Evolutionary conservation across 2,797 vertebrate genomes (phyloP), one percentile per base, ranked within the genome.

Genomic region (Malurus leucopterus): DNA sequence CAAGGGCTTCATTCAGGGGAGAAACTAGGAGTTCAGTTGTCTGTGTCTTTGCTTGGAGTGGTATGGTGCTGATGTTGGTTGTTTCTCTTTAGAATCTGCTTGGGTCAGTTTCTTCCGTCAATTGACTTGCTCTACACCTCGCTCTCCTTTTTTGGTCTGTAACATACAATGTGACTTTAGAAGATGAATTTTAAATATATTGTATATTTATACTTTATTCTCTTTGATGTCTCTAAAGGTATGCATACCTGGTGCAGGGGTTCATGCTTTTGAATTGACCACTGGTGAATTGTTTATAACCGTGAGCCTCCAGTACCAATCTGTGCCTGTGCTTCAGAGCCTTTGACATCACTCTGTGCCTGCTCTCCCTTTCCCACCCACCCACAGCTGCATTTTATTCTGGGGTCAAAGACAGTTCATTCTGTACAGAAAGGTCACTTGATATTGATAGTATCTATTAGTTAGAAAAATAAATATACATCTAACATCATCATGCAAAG

Each of bases 51-150:
- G 4, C 26, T 41, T 71, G 40, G 34, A 86, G 21, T 4, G 8
- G 2, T 20, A 21, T 1, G 2, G 15, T 38, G 11, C 13, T 78
- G 49, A n/a, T 65, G 10, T 0, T 69, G 4, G 27, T n/a, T 68
- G n/a, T 47, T 51, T 64, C 58, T 40, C 36, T 67, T 54, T 38
- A 51, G 34, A 27, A 54, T 75, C 9, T 65, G 7, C 17, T 57
- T 50, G n/a, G 14, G 34, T 17, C 16, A 15, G 21, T 77, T 74
- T 58, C 29, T 38, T 34, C 44, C 63, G 9, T 40, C 47, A 38
- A 4, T 15, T n/a, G 29, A 61, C 43, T 63, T 80, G 23, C 15
- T 59, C 23, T 43, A 32, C 8, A 29, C 2, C 13, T 77, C 44
- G 6, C 2, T 80, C 22, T n/a, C 38, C 43, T 38, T 43, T 27